A percentile compares a stretch with the other conserved stretches of the same genome.
Evolutionary conservation across 2,888 invertebrate genomes (phyloP).

Genomic region (Aleiodes leptofemur): DNA sequence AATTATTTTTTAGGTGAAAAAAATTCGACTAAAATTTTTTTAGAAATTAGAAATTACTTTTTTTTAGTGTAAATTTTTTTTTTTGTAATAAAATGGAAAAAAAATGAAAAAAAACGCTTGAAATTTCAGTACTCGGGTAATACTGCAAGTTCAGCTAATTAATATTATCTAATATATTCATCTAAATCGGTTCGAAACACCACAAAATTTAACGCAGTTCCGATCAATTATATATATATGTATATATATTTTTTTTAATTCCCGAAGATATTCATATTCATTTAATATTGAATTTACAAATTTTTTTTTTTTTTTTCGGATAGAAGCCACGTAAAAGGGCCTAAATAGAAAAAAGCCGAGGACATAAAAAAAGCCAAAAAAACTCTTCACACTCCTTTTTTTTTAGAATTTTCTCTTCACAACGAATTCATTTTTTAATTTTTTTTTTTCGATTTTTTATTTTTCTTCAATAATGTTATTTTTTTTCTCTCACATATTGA

Average conservation of each 20-base stretch:
- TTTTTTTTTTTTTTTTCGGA: slow-evolving; percentile 44
- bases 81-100: slow-evolving; percentile 28
- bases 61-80: not conserved
- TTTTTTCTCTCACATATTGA: slow-evolving; percentile 36
- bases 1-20: not conserved
- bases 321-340: slow-evolving; percentile 34
- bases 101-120: slow-evolving; percentile 53
- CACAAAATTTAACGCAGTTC: slow-evolving; percentile 45
- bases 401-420: slow-evolving; percentile 32
- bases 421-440: slow-evolving; percentile 42
- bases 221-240: slow-evolving; percentile 47
- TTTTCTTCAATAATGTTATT: slow-evolving; percentile 44
- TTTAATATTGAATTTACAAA: slow-evolving; percentile 53
- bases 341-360: slow-evolving; percentile 39
- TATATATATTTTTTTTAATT: slow-evolving; percentile 41
- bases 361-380: slow-evolving; percentile 45
- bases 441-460: slow-evolving; percentile 40
- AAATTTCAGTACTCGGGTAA: slow-evolving; percentile 59
- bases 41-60: slow-evolving; percentile 18
- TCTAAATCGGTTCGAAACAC: slow-evolving; percentile 50
- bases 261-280: slow-evolving; percentile 39
- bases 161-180: slow-evolving; percentile 56
- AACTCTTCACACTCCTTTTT: slow-evolving; percentile 36
- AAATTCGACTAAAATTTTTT: too few species aligned
- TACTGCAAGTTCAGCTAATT: slow-evolving; percentile 59